Base-by-base conservation (phyloP, 2,797 vertebrate species). In the Gobio occitaniae region DNA sequence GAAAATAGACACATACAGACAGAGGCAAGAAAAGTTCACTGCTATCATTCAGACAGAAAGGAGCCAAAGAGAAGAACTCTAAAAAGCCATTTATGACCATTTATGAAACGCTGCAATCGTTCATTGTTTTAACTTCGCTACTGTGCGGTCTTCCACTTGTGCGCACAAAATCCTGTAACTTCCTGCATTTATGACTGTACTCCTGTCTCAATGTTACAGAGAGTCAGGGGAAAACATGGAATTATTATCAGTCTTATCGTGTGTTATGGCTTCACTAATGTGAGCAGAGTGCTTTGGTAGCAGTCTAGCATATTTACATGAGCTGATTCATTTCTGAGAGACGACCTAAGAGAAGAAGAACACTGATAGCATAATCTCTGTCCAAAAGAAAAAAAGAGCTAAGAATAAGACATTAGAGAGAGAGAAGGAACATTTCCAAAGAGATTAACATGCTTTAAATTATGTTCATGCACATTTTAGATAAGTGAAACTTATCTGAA, bases 261-360 rank as follows among this genome's bases (percentile, higher is more conserved):
- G 32, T 19, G 81, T 89, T 56, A 89, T 90, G 86, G 87, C 87
- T 89, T 83, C 68, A 29, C 92, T 95, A 93, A 96, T 94, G 93
- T 93, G 92, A 92, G 75, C 94, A 93, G 92, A 96, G 95, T 95
- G 95, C 94, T 95, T 92, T 91, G 86, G 85, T 90, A 86, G 84
- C 86, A 77, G 88, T 83, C 77, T 29, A 29, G 75, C 69, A 59
- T 94, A 94, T 94, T 95, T 94, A 92, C 91, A 84, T 85, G 86
- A 83, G 56, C 78, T 44, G 82, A 84, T 79, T 87, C 83, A 75
- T 63, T 77, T 80, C 78, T 66, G 36, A 56, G 44, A 69, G 80
- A 76, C 0, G 76, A 83, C 9, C 32, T 72, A n/a, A 50, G 48
- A 47, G 70, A 48, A 69, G 44, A 25, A 25, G 69, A 84, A 70